These are phyloP conservation scores for Nasonovia ribisnigri DNA, from an alignment of 2,888 invertebrate genomes.

Conservation along the genomic window DNA sequence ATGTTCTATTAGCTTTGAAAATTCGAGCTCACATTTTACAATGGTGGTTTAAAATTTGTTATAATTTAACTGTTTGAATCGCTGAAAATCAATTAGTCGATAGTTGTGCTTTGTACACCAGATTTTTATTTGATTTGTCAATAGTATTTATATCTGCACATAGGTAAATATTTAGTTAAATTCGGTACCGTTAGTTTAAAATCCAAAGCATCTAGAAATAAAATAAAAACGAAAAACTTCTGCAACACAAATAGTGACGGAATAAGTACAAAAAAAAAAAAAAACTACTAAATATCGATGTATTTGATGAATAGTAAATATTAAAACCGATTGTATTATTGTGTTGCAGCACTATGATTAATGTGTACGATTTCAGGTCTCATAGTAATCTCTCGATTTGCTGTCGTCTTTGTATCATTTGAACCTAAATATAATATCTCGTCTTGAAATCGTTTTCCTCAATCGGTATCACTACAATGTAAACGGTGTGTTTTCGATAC, in stretches of 20 bases:
- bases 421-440: not conserved
- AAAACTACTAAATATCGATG: not conserved
- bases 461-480: not conserved
- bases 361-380: not conserved
- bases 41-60: not conserved
- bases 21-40: not conserved
- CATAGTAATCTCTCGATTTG: not conserved
- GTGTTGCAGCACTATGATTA: not conserved
- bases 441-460: not conserved
- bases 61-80: not conserved
- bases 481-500: not conserved
- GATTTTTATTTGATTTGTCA: not conserved
- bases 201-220: not conserved
- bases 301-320: constrained; percentile 3
- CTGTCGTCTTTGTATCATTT: not conserved
- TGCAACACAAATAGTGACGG: not conserved
- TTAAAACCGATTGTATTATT: not conserved
- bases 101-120: not conserved
- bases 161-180: not conserved
- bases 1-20: not conserved
- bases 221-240: not conserved
- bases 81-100: not conserved
- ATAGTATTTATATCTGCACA: not conserved
- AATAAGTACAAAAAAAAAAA: too few species aligned
- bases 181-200: not conserved